Conservation (phyloP, 1,140 invertebrate species). For the Pachypsylla venusta region DNA sequence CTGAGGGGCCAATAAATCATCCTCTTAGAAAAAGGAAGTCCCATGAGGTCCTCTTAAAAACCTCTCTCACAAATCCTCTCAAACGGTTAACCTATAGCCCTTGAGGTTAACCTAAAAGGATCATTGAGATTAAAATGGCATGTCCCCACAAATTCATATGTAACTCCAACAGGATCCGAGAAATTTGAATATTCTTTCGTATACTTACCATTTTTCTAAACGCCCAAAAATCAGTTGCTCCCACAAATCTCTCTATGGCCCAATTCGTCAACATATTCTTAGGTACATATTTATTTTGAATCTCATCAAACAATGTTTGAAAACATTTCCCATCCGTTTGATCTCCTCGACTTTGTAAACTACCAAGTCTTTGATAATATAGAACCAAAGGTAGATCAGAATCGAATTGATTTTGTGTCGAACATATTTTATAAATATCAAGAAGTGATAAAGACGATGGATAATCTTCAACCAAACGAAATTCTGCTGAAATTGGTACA, state of each 20-base stretch:
- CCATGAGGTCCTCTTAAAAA: no score
- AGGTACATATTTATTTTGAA: constrained; percentile 80
- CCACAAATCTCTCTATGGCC: constrained; percentile 72
- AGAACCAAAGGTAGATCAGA: constrained; percentile 73
- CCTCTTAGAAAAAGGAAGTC: no score
- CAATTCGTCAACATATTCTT: constrained; percentile 73
- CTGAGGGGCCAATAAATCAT: no score
- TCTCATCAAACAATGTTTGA: constrained; percentile 72
- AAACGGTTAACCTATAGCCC: no score
- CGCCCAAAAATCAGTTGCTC: constrained; percentile 92
- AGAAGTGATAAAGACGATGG: constrained; percentile 77
- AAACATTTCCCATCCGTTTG: constrained; percentile 83
- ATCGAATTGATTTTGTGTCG: constrained; percentile 60
- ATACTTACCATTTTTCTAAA: constrained; percentile 78
- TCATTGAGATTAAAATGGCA: no score
- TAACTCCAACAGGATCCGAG: no score
- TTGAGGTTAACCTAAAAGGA: no score
- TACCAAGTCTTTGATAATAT: constrained; percentile 83
- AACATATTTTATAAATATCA: constrained; percentile 84
- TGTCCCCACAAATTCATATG: no score
- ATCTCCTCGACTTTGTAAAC: constrained; percentile 40
- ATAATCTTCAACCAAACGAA: constrained; percentile 92
- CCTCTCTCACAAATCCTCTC: no score
- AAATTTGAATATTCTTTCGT: no score
- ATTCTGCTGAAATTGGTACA: constrained; percentile 86